These are phyloP conservation scores for Rhea americana DNA, from an alignment of 2,113 vertebrate genomes.

Conservation along the genomic window DNA sequence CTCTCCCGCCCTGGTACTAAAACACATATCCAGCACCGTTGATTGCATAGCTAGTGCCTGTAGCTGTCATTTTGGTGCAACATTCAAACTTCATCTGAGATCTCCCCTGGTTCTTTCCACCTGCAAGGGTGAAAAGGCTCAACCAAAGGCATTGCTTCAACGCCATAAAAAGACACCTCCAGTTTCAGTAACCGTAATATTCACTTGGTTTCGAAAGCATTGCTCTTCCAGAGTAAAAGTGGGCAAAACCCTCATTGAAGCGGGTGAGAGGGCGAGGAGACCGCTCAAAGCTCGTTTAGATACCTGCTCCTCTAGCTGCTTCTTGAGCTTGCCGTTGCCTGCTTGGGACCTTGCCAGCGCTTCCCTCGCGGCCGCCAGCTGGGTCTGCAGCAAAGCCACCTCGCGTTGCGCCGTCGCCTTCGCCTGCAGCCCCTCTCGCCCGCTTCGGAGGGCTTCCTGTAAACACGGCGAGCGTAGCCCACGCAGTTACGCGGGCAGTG, in stretches of 20 bases:
- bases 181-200: background rate
- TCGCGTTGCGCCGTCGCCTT: conserved; percentile 74
- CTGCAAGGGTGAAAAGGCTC: background rate
- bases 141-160: background rate
- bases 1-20: background rate
- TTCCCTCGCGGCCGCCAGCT: conserved; percentile 69
- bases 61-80: background rate
- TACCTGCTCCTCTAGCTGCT: conserved; percentile 73
- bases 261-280: background rate
- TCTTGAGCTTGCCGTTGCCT: conserved; percentile 50
- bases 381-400: conserved; percentile 56
- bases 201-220: background rate
- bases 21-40: background rate
- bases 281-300: background rate
- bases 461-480: background rate
- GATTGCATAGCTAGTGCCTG: background rate
- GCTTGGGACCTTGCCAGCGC: conserved; percentile 65
- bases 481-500: background rate
- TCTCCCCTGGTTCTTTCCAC: background rate
- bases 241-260: background rate
- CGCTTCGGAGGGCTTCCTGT: conserved; percentile 74
- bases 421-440: conserved; percentile 57
- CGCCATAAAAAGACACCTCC: background rate
- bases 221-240: background rate
- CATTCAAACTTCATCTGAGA: background rate